These are phyloP conservation scores for Drosophila formosana DNA, from an alignment of 2,888 invertebrate species.

Conservation along the genomic window DNA sequence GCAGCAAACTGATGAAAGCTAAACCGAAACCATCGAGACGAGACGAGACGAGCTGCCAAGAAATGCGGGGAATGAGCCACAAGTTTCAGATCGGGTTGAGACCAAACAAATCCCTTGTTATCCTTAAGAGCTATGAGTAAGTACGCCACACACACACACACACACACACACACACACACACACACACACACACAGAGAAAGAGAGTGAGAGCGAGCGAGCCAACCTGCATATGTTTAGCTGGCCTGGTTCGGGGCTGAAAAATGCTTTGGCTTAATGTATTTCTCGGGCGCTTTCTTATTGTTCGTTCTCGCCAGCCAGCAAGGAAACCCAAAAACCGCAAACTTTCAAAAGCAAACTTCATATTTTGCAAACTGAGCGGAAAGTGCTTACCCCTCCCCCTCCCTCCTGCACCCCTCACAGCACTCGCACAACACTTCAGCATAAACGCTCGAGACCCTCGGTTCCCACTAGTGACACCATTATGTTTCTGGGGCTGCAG, in stretches of 20 bases:
- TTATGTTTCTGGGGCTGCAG: slow-evolving; percentile 45
- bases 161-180: slow-evolving; percentile 30
- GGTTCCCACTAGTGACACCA: slow-evolving; percentile 57
- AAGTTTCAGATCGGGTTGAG: slow-evolving; percentile 49
- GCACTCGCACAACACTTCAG: slow-evolving; percentile 11
- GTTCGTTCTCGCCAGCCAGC: slow-evolving; percentile 35
- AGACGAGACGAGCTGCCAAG: slow-evolving; percentile 5
- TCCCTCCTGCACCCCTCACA: background rate
- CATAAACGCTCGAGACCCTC: slow-evolving; percentile 17
- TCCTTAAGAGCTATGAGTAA: slow-evolving; percentile 60
- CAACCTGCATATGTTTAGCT: slow-evolving; percentile 52
- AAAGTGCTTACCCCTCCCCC: slow-evolving; percentile 50
- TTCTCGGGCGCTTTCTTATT: slow-evolving; percentile 69
- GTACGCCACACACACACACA: slow-evolving; percentile 47
- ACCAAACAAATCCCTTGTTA: slow-evolving; percentile 69
- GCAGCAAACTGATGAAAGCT: slow-evolving; percentile 57
- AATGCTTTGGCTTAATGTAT: slow-evolving; percentile 72
- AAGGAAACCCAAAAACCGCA: slow-evolving; percentile 72
- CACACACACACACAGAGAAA: slow-evolving; percentile 26
- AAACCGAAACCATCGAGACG: slow-evolving; percentile 20
- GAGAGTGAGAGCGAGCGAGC: background rate
- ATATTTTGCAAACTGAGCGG: slow-evolving; percentile 74
- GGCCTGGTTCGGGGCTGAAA: slow-evolving; percentile 49
- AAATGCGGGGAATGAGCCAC: background rate
- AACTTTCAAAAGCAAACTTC: slow-evolving; percentile 73